These are phyloP conservation scores for Tylochromis polylepis DNA, from an alignment of 2,113 vertebrate species.

Conservation along the genomic window DNA sequence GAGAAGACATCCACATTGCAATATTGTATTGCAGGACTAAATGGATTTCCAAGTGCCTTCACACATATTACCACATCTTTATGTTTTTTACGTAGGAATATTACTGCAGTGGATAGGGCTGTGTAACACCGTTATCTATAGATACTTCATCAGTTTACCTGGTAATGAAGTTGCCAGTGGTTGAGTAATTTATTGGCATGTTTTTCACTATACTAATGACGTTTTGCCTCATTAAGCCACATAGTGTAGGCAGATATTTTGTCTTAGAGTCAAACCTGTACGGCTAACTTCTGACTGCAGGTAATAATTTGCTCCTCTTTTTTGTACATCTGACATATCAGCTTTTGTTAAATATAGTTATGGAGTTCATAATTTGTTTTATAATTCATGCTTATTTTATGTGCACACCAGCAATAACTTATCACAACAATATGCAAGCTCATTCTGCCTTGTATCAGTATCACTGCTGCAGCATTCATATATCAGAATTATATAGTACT, in stretches of 20 bases:
- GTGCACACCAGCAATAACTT: not conserved
- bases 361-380: constrained; percentile 10
- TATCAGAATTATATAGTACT: constrained; percentile 2
- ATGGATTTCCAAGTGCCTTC: constrained; percentile 59
- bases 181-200: constrained; percentile 56
- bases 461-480: not conserved
- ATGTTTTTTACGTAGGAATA: constrained; percentile 51
- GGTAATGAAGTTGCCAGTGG: constrained; percentile 59
- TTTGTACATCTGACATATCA: not conserved
- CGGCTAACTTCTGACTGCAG: not conserved
- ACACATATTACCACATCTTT: constrained; percentile 56
- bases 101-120: constrained; percentile 12
- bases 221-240: constrained; percentile 53
- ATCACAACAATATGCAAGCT: not conserved
- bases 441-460: not conserved
- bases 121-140: constrained; percentile 42
- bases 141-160: constrained; percentile 50
- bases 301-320: constrained; percentile 22
- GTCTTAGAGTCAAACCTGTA: too few species aligned
- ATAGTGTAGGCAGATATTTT: constrained; percentile 31
- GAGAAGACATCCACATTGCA: constrained; percentile 33
- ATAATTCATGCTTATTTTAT: constrained; percentile 36
- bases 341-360: not conserved
- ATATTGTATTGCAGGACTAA: constrained; percentile 58
- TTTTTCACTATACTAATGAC: constrained; percentile 47